A percentile compares a stretch with the other conserved stretches of the same genome.
Evolutionary conservation across 2,113 vertebrate species (phyloP).

Genomic region (Genyomyrus donnyi): DNA sequence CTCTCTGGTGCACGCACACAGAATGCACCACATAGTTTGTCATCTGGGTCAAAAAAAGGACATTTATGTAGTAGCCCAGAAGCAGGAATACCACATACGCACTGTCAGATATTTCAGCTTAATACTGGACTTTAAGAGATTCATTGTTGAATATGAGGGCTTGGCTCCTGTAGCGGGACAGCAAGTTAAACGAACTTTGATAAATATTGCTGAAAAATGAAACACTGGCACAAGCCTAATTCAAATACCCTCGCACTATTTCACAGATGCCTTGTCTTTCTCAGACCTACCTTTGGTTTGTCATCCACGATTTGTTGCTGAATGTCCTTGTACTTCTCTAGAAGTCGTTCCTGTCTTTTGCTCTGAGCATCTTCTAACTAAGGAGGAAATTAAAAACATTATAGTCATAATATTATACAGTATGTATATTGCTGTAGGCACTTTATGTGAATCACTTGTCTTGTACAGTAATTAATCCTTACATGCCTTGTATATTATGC

Average conservation of each 20-base stretch:
- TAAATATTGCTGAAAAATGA: neutral
- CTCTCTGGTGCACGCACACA: neutral
- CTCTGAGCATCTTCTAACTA: slow-evolving; percentile 93
- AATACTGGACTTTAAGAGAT: neutral
- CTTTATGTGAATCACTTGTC: neutral
- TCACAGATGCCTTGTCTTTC: neutral
- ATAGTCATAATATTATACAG: neutral
- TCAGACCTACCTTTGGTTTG: slow-evolving; percentile 81
- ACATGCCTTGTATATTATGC: neutral
- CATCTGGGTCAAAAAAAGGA: neutral
- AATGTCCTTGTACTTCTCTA: slow-evolving; percentile 87
- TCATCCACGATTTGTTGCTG: slow-evolving; percentile 88
- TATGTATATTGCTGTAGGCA: neutral
- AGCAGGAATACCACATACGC: neutral
- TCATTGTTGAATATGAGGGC: neutral
- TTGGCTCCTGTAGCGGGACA: neutral
- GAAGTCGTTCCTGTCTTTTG: slow-evolving; percentile 87
- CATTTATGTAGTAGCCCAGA: neutral
- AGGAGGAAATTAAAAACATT: slow-evolving; percentile 7
- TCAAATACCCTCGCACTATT: neutral
- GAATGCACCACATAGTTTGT: neutral
- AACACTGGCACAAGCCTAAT: slow-evolving; percentile 10
- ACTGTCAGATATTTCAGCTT: neutral
- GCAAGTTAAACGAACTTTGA: neutral
- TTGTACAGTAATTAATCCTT: neutral